phyloP scores from a whole-genome alignment of 2,113 vertebrate genomes.

The Rhinogobius similis region DNA sequence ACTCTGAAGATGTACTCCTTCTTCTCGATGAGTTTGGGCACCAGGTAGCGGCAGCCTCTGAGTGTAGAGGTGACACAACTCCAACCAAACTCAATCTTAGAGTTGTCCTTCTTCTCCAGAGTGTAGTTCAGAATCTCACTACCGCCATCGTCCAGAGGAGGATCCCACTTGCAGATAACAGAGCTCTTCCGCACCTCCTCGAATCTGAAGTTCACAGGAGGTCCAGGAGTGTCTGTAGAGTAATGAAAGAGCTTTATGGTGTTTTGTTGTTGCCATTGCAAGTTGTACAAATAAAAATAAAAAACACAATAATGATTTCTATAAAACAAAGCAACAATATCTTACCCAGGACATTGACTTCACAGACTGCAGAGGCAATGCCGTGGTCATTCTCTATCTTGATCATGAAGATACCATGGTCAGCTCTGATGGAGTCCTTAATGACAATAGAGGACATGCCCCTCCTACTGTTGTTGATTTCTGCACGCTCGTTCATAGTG shows the following conservation, averaged over 20 bases:
- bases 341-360: constrained; percentile 91
- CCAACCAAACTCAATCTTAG: constrained; percentile 92
- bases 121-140: constrained; percentile 96
- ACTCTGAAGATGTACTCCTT: constrained; percentile 97
- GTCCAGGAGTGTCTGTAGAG: constrained; percentile 87
- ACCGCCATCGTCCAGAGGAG: constrained; percentile 95
- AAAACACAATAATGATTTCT: background rate
- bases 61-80: constrained; percentile 87
- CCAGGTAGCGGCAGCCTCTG: constrained; percentile 88
- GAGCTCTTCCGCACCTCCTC: constrained; percentile 93
- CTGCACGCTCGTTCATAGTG: constrained; percentile 85
- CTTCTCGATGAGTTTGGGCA: constrained; percentile 93
- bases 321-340: background rate
- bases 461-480: constrained; percentile 83
- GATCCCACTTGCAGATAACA: constrained; percentile 92
- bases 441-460: constrained; percentile 84
- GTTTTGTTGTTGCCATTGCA: background rate
- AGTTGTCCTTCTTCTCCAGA: constrained; percentile 96
- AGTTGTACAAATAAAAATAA: background rate
- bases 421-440: constrained; percentile 85
- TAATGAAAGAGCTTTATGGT: constrained; percentile 5
- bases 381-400: constrained; percentile 96
- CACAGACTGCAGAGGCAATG: constrained; percentile 86
- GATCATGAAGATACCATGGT: constrained; percentile 90
- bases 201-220: constrained; percentile 89